These are phyloP conservation scores for Drosophila ambigua DNA, from an alignment of 1,140 invertebrate genomes.

Conservation along the genomic window DNA sequence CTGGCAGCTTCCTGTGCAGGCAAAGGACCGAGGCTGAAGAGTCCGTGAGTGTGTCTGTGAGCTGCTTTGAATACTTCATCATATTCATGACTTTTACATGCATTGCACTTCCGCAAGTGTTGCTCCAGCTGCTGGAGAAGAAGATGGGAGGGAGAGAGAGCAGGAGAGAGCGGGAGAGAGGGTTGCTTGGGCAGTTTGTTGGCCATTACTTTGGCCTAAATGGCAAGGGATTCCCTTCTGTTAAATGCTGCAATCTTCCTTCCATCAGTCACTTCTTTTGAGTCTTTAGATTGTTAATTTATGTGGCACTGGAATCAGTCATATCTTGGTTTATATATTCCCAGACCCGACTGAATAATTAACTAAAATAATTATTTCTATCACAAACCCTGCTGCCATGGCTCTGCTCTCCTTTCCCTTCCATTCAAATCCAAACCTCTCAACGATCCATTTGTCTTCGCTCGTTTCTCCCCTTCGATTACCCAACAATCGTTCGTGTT, in stretches of 20 bases:
- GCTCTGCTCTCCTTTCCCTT: too few species aligned
- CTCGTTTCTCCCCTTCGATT: too few species aligned
- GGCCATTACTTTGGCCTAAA: background rate
- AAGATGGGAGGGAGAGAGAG: background rate
- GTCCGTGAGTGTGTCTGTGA: background rate
- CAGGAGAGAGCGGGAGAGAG: conserved; percentile 23
- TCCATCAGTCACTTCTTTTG: background rate
- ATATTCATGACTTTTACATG: conserved; percentile 62
- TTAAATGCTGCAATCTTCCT: background rate
- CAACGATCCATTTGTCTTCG: background rate
- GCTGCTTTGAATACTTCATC: conserved; percentile 48
- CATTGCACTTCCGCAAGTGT: conserved; percentile 60
- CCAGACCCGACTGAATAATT: background rate
- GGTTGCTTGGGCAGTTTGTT: conserved; percentile 5
- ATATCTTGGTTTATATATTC: too few species aligned
- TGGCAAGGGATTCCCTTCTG: too few species aligned
- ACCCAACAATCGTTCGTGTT: conserved; percentile 25
- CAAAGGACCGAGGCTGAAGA: conserved; percentile 4
- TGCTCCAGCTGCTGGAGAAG: background rate
- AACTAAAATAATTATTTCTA: background rate
- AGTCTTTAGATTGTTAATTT: background rate
- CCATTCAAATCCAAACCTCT: background rate
- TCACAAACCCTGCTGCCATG: background rate
- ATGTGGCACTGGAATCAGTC: too few species aligned
- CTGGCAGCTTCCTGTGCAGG: conserved; percentile 52